Evolutionary conservation across 2,888 invertebrate species (phyloP), one percentile per base, ranked within the genome.

Genomic region (Lycia hirtaria): DNA sequence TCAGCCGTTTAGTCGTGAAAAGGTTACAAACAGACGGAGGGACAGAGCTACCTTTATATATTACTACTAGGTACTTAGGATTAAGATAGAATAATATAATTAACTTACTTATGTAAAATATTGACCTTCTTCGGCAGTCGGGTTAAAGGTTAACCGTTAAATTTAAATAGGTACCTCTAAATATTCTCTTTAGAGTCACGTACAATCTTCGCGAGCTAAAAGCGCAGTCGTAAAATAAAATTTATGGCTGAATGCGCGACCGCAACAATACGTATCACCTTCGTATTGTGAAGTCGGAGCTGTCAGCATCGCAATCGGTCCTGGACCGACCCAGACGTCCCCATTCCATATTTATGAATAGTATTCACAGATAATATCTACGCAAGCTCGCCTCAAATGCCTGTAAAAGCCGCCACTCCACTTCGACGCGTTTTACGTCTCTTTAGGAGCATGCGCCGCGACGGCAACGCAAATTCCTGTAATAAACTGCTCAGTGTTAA

Each of bases 321-420:
- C 69, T 68, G 62, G 54, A 51, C 60, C 68, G 71, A 72, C 64
- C 71, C 74, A 79, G 78, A 75, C 76, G 80, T 77, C 76, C 80
- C 69, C 76, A 74, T 81, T 81, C 71, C 77, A 76, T 76, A 67
- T 71, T 47, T 77, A 80, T 77, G 80, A 78, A 80, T 81, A 82
- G 76, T 74, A 70, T 60, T 63, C 48, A 58, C 62, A 66, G 77
- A 76, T 78, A 80, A 73, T 70, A 71, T 72, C 69, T 58, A 56
- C 64, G 63, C 70, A 74, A 73, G 71, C 69, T 63, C 58, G 55
- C 51, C 60, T 67, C 50, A 59, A 58, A 44, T 33, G 50, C 60
- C 57, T 63, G 62, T 65, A 60, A 71, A 69, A 67, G 55, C 60
- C 61, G 61, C 64, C 67, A 65, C 68, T 66, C 62, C 67, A 69